Percentiles rank a stretch among this genome's conserved stretches.
phyloP scores from a whole-genome alignment of 1,140 invertebrate species.

The Drosophila bocqueti region DNA sequence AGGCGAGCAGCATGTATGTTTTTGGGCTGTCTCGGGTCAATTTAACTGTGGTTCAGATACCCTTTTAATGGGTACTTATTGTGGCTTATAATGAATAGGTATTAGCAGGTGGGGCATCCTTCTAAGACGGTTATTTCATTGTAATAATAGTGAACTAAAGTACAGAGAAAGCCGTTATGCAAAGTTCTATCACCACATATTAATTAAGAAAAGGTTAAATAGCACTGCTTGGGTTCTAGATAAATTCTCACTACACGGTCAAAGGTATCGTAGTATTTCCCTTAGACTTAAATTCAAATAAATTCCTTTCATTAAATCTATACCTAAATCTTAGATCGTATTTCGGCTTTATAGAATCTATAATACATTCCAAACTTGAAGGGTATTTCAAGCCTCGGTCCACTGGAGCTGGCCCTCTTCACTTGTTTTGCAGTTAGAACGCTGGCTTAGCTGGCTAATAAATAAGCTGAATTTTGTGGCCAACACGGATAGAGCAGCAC shows the following conservation, averaged over 20 bases:
- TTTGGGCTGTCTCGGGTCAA: constrained; percentile 17
- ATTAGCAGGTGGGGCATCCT: not conserved
- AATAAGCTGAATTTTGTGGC: constrained; percentile 54
- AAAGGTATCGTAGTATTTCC: no score
- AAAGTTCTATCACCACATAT: not conserved
- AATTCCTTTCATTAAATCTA: no score
- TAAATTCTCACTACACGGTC: rapidly evolving
- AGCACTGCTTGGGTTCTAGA: not conserved
- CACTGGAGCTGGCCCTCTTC: not conserved
- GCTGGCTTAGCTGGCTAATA: constrained; percentile 32
- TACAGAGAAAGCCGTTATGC: not conserved
- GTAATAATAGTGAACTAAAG: not conserved
- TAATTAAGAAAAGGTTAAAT: not conserved
- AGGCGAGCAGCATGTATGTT: constrained; percentile 17
- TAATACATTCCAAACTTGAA: not conserved
- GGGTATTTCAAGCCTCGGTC: constrained; percentile 3
- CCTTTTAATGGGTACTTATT: constrained; percentile 4
- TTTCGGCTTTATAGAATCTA: not conserved
- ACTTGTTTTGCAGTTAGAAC: constrained; percentile 70
- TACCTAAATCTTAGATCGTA: not conserved
- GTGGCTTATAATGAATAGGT: not conserved
- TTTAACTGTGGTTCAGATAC: not conserved
- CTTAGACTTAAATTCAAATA: no score
- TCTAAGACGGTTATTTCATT: no score
- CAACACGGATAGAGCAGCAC: constrained; percentile 12